phyloP scores from a whole-genome alignment of 1,140 invertebrate genomes.

The Charaxes varanes region DNA sequence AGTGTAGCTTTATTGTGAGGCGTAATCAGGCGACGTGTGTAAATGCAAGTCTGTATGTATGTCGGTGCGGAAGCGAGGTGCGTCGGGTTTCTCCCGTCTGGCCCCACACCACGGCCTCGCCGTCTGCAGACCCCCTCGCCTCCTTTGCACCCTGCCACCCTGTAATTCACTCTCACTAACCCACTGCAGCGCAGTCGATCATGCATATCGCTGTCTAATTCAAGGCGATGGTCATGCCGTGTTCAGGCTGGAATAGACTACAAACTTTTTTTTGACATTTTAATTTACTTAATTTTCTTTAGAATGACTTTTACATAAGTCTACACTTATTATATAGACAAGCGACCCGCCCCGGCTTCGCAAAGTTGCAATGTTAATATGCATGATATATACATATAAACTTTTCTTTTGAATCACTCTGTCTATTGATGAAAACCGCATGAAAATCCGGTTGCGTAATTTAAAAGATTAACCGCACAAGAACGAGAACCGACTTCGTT shows the following conservation, averaged over 20 bases:
- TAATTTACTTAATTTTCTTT: no score
- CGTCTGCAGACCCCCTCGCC: slow-evolving; percentile 48
- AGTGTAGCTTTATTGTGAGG: slow-evolving; percentile 39
- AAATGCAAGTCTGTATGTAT: slow-evolving; percentile 49
- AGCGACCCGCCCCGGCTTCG: no score
- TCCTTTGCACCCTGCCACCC: slow-evolving; percentile 32
- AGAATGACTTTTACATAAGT: no score
- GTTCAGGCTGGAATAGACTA: slow-evolving; percentile 2
- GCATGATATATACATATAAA: no score
- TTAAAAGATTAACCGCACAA: no score
- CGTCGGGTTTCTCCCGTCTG: slow-evolving; percentile 65
- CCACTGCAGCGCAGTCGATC: slow-evolving; percentile 70
- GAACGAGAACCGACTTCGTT: no score
- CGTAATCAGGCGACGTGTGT: slow-evolving; percentile 45
- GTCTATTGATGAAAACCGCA: no score
- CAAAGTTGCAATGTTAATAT: no score
- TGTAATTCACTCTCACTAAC: slow-evolving; percentile 73
- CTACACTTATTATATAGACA: no score
- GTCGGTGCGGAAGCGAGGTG: slow-evolving; percentile 63
- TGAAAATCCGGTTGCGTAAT: no score
- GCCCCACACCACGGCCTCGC: slow-evolving; percentile 53
- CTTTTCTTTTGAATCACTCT: no score
- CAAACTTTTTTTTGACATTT: no score
- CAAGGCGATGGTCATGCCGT: slow-evolving; percentile 44
- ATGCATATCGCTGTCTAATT: slow-evolving; percentile 65